Evolutionary conservation across 2,888 invertebrate genomes (phyloP), one percentile per base, ranked within the genome.

Genomic region (Epistrophe eligans): DNA sequence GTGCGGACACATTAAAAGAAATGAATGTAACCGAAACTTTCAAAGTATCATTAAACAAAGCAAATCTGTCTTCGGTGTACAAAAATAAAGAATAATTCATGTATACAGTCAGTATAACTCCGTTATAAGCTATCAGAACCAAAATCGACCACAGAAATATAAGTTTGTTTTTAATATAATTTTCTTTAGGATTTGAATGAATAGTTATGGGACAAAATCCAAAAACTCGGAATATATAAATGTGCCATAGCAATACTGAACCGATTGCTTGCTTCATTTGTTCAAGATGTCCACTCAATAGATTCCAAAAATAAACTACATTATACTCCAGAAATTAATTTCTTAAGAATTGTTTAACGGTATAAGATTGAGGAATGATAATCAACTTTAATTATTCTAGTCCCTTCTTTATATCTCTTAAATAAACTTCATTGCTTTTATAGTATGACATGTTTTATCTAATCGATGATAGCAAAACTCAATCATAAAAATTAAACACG

Each of bases 1-100:
- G 0, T 13, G 66, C 66, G 0, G 66, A 50, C 2, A 66, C 66
- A 50, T 50, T 50, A 3, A 50, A 66, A 4, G 66, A 48, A 50
- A 66, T 32, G 0, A 35, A 48, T 19, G 66, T 66, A 3, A 35
- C 13, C 13, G 48, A 13, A 7, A 66, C 66, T 50, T 66, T 66
- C 6, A 66, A 19, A 5, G 66, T 50, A 19, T 66, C 66, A 50
- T 66, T 66, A 15, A 66, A 66, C 11, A 66, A 35, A 8, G 66
- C 66, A 19, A 66, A 66, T 50, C 13, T 66, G 4, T 66, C 66
- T 17, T 66, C 66, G 13, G 35, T 66, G n/a, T 66, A 66, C 11
- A 66, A 50, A 35, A 66, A 66, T 7, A 35, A 6, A 7, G 13
- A 32, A 17, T 50, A 50, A 35, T 66, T 32, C 11, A 24, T 66